Evolutionary conservation across 2,113 vertebrate species (phyloP).

Genomic region (Azemiops feae): DNA sequence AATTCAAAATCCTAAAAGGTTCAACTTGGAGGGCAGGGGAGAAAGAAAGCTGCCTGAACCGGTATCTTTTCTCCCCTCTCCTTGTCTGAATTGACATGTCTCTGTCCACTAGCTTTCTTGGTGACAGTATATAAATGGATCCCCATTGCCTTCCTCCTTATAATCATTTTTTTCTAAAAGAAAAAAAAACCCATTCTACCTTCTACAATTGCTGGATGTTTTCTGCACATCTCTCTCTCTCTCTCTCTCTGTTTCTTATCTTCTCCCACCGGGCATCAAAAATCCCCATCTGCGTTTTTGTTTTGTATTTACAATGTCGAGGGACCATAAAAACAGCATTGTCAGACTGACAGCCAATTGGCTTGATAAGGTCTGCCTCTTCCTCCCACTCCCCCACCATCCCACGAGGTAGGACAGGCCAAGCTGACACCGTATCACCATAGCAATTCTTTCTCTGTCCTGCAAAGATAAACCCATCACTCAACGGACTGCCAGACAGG

Average conservation of each 20-base stretch:
- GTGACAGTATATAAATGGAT: neutral
- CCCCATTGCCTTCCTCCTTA: neutral
- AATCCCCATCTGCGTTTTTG: neutral
- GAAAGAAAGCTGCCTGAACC: neutral
- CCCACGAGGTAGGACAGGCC: neutral
- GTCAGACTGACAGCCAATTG: conserved; percentile 34
- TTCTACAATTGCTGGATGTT: neutral
- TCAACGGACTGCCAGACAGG: conserved; percentile 13
- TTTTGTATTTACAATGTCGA: neutral
- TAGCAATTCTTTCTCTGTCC: conserved; percentile 34
- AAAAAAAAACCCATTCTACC: neutral
- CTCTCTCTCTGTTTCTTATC: neutral
- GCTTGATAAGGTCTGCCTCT: conserved; percentile 26
- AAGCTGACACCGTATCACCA: neutral
- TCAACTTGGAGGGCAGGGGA: neutral
- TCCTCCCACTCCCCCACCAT: neutral
- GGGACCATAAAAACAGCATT: neutral
- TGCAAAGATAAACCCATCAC: conserved; percentile 38
- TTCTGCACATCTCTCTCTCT: neutral
- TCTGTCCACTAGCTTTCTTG: neutral
- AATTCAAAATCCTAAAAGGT: neutral
- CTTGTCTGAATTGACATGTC: neutral
- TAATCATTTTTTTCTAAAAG: neutral
- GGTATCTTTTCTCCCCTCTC: neutral
- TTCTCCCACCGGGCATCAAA: neutral